Conservation (phyloP, 30 jellyfish, hydroid and myxozoan genomes). For the Hydractinia echinata region DNA sequence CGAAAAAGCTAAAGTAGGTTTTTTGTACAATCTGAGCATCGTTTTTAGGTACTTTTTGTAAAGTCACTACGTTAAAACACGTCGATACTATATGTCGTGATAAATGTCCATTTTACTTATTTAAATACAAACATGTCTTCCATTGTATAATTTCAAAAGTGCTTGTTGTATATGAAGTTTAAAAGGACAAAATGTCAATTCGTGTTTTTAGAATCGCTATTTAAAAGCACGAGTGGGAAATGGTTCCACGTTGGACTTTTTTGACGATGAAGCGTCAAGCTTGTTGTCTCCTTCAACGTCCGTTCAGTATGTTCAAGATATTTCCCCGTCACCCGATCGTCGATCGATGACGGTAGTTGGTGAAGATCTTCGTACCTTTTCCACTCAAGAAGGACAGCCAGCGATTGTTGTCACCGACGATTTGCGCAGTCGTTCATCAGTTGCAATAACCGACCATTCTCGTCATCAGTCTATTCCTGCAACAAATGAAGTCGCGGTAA, state of each 20-base stretch:
- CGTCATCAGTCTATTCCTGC: neutral
- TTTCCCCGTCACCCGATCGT: conserved; percentile 64
- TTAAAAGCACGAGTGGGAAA: conserved; percentile 69
- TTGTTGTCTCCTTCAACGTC: neutral
- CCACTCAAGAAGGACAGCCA: conserved; percentile 42
- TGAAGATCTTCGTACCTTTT: conserved; percentile 12
- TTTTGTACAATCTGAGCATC: neutral
- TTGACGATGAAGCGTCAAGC: conserved; percentile 54
- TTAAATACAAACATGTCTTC: too few relatives aligned
- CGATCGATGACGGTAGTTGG: conserved; percentile 48
- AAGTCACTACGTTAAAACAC: too few relatives aligned
- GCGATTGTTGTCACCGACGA: conserved; percentile 42
- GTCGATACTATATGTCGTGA: too few relatives aligned
- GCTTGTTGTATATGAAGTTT: too few relatives aligned
- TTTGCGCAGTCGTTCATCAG: conserved; percentile 16
- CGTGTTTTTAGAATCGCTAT: conserved; percentile 44
- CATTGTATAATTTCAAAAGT: too few relatives aligned
- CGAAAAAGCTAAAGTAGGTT: conserved; percentile 77
- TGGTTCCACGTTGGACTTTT: conserved; percentile 79
- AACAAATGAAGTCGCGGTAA: conserved; percentile 8
- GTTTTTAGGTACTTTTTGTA: too few relatives aligned
- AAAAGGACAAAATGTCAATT: too few relatives aligned
- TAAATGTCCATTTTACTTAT: too few relatives aligned
- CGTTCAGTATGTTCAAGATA: neutral
- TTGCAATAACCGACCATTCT: neutral